Evolutionary conservation across 2,888 invertebrate species (phyloP), one percentile per base, ranked within the genome.

Genomic region (Synergus gifuensis): DNA sequence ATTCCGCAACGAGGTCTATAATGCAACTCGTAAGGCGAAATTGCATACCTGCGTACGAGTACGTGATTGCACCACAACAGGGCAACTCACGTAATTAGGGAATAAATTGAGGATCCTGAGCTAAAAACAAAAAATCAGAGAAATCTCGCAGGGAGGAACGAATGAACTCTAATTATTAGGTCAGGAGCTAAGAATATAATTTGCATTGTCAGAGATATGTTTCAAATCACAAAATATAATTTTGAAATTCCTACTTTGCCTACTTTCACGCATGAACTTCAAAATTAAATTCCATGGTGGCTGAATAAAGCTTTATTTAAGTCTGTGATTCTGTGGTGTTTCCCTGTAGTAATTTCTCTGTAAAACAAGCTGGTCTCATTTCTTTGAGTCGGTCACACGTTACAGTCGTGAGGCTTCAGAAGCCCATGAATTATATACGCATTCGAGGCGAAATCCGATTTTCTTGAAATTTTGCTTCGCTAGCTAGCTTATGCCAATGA

Each of bases 341-440:
- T 12, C 44, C 7, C 28, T 44, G 22, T 28, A 16, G 49, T 36
- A 7, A 69, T 49, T 28, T 69, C n/a, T 69, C 69, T 49, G 49
- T 49, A 28, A 49, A 69, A 49, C 69, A 69, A 69, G 69, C 28
- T 49, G 69, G 28, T 80, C 79, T 78, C 76, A 79, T 79, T 83
- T 80, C 81, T 76, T 77, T 63, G 78, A 78, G 76, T 82, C 69
- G 77, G 78, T 81, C 81, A 66, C 79, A 77, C 81, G 76, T 79
- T 73, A 82, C 73, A 80, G 16, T 67, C 78, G 58, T 77, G 79
- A 63, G 83, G 83, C 85, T 84, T 85, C 85, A 64, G 84, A 86
- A 85, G 82, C 86, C 84, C 63, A 64, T 49, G 54, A 64, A 76
- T 76, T 78, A 79, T 81, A 49, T 63, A 79, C 28, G 63, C 77